Evolutionary conservation across 2,888 invertebrate genomes (phyloP).

Genomic region (Galerucella nymphaeae): DNA sequence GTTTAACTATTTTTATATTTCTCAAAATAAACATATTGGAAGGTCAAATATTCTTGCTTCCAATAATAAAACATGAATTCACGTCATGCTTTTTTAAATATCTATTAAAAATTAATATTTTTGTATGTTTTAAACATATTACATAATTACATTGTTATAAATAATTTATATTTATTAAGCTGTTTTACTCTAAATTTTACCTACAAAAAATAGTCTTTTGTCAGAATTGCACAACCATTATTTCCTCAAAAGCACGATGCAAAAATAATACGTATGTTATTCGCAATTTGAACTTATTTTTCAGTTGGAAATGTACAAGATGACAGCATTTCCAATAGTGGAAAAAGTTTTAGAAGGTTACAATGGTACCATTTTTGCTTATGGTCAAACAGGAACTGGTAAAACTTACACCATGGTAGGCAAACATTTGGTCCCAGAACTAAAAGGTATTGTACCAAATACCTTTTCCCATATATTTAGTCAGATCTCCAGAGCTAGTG

Average conservation of each 20-base stretch:
- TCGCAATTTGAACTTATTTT: conserved; percentile 43
- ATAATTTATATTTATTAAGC: background rate
- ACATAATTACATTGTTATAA: background rate
- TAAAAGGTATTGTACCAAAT: conserved; percentile 97
- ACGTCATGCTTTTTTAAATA: background rate
- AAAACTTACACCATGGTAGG: conserved; percentile 99
- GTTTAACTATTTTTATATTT: no score
- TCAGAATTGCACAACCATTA: background rate
- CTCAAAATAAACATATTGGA: no score
- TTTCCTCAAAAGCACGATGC: background rate
- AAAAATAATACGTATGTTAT: background rate
- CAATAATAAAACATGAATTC: no score
- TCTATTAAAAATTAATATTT: background rate
- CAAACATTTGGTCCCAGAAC: conserved; percentile 84
- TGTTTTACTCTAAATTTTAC: no score
- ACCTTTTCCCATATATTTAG: conserved; percentile 99
- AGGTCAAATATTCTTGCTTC: no score
- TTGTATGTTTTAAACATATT: background rate
- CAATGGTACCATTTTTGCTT: conserved; percentile 93
- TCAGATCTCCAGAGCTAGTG: conserved; percentile 94
- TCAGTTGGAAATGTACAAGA: conserved; percentile 93
- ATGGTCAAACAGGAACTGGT: conserved; percentile 95
- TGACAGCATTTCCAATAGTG: conserved; percentile 95
- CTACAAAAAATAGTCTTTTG: background rate
- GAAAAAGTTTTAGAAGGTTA: conserved; percentile 96